Conservation (phyloP, 2,797 vertebrate genomes). For the Holocentrus rufus region DNA sequence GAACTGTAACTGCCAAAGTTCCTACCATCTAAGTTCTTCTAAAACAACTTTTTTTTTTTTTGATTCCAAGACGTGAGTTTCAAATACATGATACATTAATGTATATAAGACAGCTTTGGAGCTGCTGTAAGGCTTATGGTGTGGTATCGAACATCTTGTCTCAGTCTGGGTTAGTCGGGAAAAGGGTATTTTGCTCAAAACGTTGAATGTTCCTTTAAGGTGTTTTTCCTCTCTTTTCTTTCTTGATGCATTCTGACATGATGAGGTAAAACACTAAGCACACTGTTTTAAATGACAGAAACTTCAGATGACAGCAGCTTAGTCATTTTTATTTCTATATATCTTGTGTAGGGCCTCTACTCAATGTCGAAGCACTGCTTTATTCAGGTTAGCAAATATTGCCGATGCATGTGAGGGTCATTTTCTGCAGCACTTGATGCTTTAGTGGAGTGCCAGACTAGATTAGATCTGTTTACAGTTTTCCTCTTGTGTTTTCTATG, state of each 20-base stretch:
- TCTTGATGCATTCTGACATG: slow-evolving; percentile 6
- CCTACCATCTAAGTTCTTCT: too few species aligned
- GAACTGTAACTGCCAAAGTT: too few species aligned
- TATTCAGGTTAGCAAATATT: slow-evolving; percentile 2
- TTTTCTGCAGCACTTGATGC: background rate
- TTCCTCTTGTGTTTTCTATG: slow-evolving; percentile 11
- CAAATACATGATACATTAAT: too few species aligned
- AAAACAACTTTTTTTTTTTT: too few species aligned
- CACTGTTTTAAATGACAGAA: background rate
- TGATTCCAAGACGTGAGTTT: too few species aligned
- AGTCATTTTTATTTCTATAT: background rate
- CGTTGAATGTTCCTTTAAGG: too few species aligned
- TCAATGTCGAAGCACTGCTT: slow-evolving; percentile 11
- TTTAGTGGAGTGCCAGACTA: background rate
- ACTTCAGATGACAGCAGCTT: background rate
- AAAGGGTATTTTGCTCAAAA: too few species aligned
- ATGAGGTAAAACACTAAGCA: background rate
- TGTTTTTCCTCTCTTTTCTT: slow-evolving; percentile 16
- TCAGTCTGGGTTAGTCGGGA: too few species aligned
- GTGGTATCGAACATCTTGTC: too few species aligned
- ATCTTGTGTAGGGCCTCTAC: background rate
- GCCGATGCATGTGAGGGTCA: background rate
- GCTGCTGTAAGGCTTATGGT: too few species aligned
- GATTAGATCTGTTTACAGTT: slow-evolving; percentile 34
- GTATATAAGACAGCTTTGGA: too few species aligned